phyloP scores from a whole-genome alignment of 2,888 invertebrate species.

The Pandemis heparana region DNA sequence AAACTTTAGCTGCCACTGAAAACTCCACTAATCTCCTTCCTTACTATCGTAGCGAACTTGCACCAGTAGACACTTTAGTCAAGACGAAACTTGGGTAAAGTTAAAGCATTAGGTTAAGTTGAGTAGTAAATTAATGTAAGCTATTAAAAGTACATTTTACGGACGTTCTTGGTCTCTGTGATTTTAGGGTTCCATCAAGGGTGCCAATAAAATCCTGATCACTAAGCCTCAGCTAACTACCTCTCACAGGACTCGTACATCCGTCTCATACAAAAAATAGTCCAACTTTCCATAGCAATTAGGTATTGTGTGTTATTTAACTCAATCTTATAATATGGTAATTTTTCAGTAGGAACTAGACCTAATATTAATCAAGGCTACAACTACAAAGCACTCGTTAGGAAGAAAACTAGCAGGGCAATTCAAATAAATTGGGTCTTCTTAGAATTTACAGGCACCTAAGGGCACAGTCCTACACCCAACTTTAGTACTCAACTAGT shows the following conservation, averaged over 20 bases:
- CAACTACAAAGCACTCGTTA: background rate
- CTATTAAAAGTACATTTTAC: background rate
- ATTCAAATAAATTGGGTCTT: background rate
- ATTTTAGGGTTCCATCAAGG: too few relatives aligned
- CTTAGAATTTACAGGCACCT: background rate
- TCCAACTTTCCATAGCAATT: too few relatives aligned
- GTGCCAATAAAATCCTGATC: too few relatives aligned
- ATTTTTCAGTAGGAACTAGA: too few relatives aligned
- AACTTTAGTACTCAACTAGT: background rate
- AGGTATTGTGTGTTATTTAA: too few relatives aligned
- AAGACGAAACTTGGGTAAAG: background rate
- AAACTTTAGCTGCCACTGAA: background rate
- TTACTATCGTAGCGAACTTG: background rate
- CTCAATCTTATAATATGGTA: too few relatives aligned
- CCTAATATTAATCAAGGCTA: too few relatives aligned
- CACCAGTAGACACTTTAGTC: background rate
- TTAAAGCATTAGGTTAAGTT: background rate
- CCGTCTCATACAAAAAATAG: too few relatives aligned
- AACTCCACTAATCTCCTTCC: background rate
- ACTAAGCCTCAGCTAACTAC: too few relatives aligned
- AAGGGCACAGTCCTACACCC: background rate
- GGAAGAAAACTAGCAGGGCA: background rate
- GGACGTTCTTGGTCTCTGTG: too few relatives aligned
- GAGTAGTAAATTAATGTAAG: background rate
- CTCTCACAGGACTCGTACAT: too few relatives aligned